These are phyloP conservation scores for Molothrus aeneus DNA, from an alignment of 2,797 vertebrate species.

Conservation along the genomic window DNA sequence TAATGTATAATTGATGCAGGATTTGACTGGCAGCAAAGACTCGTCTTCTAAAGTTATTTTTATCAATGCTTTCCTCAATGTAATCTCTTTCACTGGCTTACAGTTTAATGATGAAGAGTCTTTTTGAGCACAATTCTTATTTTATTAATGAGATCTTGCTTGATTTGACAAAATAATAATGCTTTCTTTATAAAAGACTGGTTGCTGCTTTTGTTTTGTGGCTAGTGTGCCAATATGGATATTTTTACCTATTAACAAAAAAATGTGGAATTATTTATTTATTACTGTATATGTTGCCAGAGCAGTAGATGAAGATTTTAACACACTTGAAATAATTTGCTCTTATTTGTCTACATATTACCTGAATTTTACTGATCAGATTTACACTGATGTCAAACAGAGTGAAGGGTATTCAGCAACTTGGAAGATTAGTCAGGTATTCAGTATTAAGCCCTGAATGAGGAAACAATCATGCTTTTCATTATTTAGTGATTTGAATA, in stretches of 20 bases:
- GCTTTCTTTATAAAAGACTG: neutral
- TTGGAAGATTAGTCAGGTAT: neutral
- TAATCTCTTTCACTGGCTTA: neutral
- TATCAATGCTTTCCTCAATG: neutral
- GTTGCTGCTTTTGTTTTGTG: neutral
- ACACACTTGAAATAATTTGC: neutral
- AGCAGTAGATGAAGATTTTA: neutral
- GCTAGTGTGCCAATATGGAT: neutral
- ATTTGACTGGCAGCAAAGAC: neutral
- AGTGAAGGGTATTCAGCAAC: neutral
- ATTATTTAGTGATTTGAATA: neutral
- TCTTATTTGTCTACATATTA: neutral
- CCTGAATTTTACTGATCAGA: neutral
- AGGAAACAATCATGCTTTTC: neutral
- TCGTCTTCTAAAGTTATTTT: slow-evolving; percentile 4
- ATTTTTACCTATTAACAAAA: neutral
- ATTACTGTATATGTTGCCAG: neutral
- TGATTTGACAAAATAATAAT: neutral
- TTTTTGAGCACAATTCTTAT: slow-evolving; percentile 15
- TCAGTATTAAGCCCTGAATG: neutral
- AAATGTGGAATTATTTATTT: slow-evolving; percentile 4
- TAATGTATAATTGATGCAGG: slow-evolving; percentile 30
- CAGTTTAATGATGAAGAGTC: neutral
- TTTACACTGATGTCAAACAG: neutral
- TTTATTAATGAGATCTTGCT: slow-evolving; percentile 28